Evolutionary conservation across 2,113 vertebrate genomes (phyloP), one percentile per base, ranked within the genome.

Genomic region (Montifringilla adamsi): DNA sequence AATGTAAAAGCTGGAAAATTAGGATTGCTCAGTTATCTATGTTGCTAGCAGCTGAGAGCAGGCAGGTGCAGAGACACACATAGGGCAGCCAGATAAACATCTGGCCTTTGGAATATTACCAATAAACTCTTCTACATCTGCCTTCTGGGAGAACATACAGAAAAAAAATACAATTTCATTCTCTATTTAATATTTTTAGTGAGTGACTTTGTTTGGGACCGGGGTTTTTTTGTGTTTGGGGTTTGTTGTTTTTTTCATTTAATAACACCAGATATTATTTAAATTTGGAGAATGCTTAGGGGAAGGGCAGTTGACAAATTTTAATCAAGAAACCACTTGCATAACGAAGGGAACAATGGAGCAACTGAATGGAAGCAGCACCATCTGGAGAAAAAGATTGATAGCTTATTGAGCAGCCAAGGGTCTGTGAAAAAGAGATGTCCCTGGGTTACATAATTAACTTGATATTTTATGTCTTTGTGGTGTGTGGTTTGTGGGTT

Each of bases 301-400:
- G 75, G 41, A 92, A 92, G 47, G 68, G 31, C 64, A 95, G 68
- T 49, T 86, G 90, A 93, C 76, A 90, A 90, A 89, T 92, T 89
- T 93, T 84, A 88, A 95, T 94, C 72, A 88, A 77, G 79, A 90
- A 77, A 70, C 64, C 49, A 41, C 86, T 94, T 86, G 83, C 83
- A 90, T 89, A 95, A 92, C 0, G 0, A 94, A 86, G 20, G 73
- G 78, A 85, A 88, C 79, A 92, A 93, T 91, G 72, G 76, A 96
- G 56, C 26, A 94, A 94, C 75, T 60, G 75, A 83, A 94, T 91
- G 56, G 52, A 96, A 49, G 52, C 88, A 95, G 75, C 64, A 83
- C 68, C 85, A 86, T 94, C 90, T 96, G 95, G 75, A 95, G 60
- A 44, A 93, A 80, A 77, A 78, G 72, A 90, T 27, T 91, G 82